These are phyloP conservation scores for Desoria tigrina DNA, from an alignment of 2,888 invertebrate genomes.

Conservation along the genomic window DNA sequence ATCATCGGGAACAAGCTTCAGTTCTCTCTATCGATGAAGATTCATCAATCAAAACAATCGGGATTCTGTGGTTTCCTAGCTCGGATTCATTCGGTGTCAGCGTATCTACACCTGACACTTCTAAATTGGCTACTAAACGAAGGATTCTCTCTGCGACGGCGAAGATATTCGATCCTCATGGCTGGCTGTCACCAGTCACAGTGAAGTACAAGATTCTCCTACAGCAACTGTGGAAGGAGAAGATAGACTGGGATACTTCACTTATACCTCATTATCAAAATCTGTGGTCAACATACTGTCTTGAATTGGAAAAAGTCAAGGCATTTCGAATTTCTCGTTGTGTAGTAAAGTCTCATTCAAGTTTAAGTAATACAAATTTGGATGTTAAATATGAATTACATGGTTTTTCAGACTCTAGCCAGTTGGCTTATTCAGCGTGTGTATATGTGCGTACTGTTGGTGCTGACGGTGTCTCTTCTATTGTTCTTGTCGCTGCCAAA, in stretches of 20 bases:
- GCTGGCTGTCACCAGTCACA: conserved; percentile 47
- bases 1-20: conserved; percentile 5
- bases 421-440: conserved; percentile 48
- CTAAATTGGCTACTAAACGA: conserved; percentile 51
- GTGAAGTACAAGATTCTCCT: conserved; percentile 51
- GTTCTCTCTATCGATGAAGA: background rate
- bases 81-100: conserved; percentile 17
- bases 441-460: conserved; percentile 41
- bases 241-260: conserved; percentile 52
- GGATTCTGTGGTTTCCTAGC: conserved; percentile 19
- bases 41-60: conserved; percentile 21
- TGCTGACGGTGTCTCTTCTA: conserved; percentile 34
- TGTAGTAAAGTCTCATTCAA: too few relatives aligned
- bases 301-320: background rate
- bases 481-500: too few relatives aligned
- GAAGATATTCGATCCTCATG: conserved; percentile 53
- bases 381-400: conserved; percentile 38
- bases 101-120: too few relatives aligned
- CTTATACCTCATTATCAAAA: too few relatives aligned
- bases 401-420: conserved; percentile 52
- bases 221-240: conserved; percentile 49
- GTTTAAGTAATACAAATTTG: too few relatives aligned
- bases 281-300: too few relatives aligned
- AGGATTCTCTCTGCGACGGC: conserved; percentile 49
- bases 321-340: too few relatives aligned